Conservation (phyloP, 2,113 vertebrate genomes). For the Lophotis ruficrista region DNA sequence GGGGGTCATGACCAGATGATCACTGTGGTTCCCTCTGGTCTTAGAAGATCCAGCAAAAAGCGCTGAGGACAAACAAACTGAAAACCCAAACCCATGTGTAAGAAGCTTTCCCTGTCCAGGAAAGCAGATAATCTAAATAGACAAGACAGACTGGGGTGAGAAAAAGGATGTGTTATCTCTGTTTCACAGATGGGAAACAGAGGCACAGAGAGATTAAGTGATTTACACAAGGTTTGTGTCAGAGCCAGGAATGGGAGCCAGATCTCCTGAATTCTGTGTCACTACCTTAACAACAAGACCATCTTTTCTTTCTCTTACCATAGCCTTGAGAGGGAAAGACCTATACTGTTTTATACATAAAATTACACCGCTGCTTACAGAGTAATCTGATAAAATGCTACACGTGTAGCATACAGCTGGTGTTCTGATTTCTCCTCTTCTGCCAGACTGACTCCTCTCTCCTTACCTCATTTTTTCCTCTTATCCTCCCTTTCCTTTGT, state of each 20-base stretch:
- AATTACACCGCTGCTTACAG: background rate
- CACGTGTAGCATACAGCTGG: background rate
- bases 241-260: conserved; percentile 63
- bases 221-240: conserved; percentile 69
- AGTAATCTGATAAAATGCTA: background rate
- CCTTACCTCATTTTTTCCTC: background rate
- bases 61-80: conserved; percentile 8
- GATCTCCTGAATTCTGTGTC: conserved; percentile 52
- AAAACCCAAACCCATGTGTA: conserved; percentile 33
- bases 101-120: conserved; percentile 57
- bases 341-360: background rate
- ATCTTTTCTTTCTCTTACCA: conserved; percentile 9
- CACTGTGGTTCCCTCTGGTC: background rate
- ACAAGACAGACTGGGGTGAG: conserved; percentile 65
- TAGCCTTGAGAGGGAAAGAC: background rate
- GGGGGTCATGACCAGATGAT: conserved; percentile 37
- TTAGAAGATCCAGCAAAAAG: conserved; percentile 46
- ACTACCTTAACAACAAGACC: conserved; percentile 45
- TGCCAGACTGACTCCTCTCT: background rate
- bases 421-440: conserved; percentile 7
- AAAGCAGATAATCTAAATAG: conserved; percentile 70
- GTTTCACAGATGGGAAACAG: conserved; percentile 70
- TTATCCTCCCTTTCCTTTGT: background rate
- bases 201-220: conserved; percentile 68
- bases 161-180: conserved; percentile 71